Percentiles rank a stretch among this genome's conserved stretches.
Conservation (phyloP, 1,140 invertebrate species). For the Drosophila littoralis region DNA sequence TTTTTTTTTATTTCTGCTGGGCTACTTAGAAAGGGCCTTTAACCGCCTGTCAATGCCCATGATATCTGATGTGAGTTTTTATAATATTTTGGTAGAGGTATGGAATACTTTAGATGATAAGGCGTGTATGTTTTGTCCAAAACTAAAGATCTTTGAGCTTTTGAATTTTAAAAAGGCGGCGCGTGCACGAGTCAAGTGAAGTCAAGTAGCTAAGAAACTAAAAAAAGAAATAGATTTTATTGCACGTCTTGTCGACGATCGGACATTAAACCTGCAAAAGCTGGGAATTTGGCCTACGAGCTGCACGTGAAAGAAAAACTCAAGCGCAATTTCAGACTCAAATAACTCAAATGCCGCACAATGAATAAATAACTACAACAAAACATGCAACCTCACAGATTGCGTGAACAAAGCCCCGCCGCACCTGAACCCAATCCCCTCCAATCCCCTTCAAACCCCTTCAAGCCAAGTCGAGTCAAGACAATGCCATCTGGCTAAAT, state of each 20-base stretch:
- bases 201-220: constrained; percentile 28
- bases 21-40: constrained; percentile 42
- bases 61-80: too few species aligned
- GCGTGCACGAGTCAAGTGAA: constrained; percentile 31
- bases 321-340: constrained; percentile 68
- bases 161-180: neutral
- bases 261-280: constrained; percentile 75
- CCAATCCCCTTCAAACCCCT: neutral
- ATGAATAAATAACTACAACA: constrained; percentile 68
- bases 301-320: constrained; percentile 51
- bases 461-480: constrained; percentile 8
- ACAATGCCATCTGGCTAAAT: constrained; percentile 64
- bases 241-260: constrained; percentile 33
- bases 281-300: constrained; percentile 64
- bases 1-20: neutral
- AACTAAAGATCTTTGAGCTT: too few species aligned
- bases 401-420: constrained; percentile 64
- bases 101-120: too few species aligned
- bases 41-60: too few species aligned
- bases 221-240: too few species aligned
- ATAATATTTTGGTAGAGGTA: too few species aligned
- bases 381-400: constrained; percentile 71
- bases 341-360: constrained; percentile 70
- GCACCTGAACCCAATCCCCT: neutral
- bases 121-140: too few species aligned